Percentiles rank a stretch among this genome's conserved stretches.
Evolutionary conservation across 53 echinoderm and acorn worm genomes (phyloP).

Genomic region (Astropecten irregularis): DNA sequence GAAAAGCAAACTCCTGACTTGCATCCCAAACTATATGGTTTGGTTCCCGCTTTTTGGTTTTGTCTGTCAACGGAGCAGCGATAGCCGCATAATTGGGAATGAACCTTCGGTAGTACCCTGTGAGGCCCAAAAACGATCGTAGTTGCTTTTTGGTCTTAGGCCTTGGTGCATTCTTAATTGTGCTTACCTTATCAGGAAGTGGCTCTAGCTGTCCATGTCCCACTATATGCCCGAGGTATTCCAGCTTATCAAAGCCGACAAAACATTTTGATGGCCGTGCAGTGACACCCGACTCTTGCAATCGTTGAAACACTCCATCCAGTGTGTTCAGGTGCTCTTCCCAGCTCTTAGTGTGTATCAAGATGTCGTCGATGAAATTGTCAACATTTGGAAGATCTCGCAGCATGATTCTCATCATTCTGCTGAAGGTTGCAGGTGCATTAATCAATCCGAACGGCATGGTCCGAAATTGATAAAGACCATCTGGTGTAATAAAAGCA

Average conservation of each 20-base stretch:
- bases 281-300: slow-evolving; percentile 29
- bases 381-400: slow-evolving; percentile 3
- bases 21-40: slow-evolving; percentile 25
- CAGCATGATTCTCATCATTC: slow-evolving; percentile 43
- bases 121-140: slow-evolving; percentile 21
- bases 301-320: slow-evolving; percentile 27
- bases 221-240: slow-evolving; percentile 58
- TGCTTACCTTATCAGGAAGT: slow-evolving; percentile 8
- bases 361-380: slow-evolving; percentile 71
- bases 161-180: neutral
- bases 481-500: too few relatives aligned
- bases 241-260: slow-evolving; percentile 44
- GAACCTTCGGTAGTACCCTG: slow-evolving; percentile 26
- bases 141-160: slow-evolving; percentile 50
- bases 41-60: slow-evolving; percentile 23
- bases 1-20: slow-evolving; percentile 7
- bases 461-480: slow-evolving; percentile 22
- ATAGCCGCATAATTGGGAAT: slow-evolving; percentile 48
- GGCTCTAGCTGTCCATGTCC: slow-evolving; percentile 3
- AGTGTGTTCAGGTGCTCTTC: slow-evolving; percentile 58
- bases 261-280: slow-evolving; percentile 61
- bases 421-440: slow-evolving; percentile 21
- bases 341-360: slow-evolving; percentile 59
- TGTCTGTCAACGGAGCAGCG: slow-evolving; percentile 29
- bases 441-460: slow-evolving; percentile 65